A percentile compares a stretch with the other conserved stretches of the same genome.
phyloP scores from a whole-genome alignment of 2,888 invertebrate genomes.

The Watsonalla cultraria region DNA sequence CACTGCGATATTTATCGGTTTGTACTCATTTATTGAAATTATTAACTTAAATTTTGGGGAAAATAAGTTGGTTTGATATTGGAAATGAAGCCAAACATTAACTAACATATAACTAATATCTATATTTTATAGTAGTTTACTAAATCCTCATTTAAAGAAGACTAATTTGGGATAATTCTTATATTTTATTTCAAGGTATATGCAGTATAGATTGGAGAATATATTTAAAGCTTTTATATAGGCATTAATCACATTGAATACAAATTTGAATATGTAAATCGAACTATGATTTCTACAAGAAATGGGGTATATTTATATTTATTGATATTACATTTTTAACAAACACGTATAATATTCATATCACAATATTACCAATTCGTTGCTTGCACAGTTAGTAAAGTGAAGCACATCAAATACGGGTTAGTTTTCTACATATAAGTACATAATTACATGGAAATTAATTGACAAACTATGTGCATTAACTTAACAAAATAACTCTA shows the following conservation, averaged over 20 bases:
- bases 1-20: too few species aligned
- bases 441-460: conserved; percentile 18
- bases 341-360: conserved; percentile 4
- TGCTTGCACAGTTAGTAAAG: conserved; percentile 4
- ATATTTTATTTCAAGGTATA: neutral
- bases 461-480: conserved; percentile 19
- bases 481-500: conserved; percentile 12
- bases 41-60: too few species aligned
- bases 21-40: too few species aligned
- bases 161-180: neutral
- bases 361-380: conserved; percentile 9
- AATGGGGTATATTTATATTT: neutral
- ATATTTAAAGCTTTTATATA: conserved; percentile 15
- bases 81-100: too few species aligned
- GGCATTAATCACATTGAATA: conserved; percentile 8
- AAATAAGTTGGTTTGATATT: too few species aligned
- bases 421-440: conserved; percentile 7
- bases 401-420: conserved; percentile 1
- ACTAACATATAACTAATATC: too few species aligned
- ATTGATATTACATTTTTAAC: neutral
- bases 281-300: neutral
- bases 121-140: too few species aligned
- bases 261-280: neutral
- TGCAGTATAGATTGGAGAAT: neutral
- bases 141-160: too few species aligned